Conservation (phyloP, 2,888 invertebrate genomes). For the Molorchus minor region DNA sequence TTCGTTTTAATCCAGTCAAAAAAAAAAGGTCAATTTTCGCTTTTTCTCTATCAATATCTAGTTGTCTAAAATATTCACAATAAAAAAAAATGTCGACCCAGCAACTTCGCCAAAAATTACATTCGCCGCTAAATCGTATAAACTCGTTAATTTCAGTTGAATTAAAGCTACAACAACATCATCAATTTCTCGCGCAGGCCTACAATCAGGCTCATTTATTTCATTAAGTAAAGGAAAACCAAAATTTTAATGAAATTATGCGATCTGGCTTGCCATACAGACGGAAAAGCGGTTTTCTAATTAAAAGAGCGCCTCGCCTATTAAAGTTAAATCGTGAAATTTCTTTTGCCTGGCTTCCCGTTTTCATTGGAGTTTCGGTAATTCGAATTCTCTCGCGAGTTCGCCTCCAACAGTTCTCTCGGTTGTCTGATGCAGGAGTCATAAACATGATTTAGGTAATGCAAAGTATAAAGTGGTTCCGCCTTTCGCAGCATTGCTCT, state of each 20-base stretch:
- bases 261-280: constrained; percentile 5
- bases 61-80: no score
- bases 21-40: no score
- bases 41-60: no score
- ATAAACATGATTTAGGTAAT: constrained; percentile 16
- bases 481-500: no score
- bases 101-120: no score
- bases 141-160: no score
- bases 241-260: constrained; percentile 18
- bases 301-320: constrained; percentile 25
- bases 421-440: constrained; percentile 4
- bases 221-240: constrained; percentile 9
- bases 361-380: background rate
- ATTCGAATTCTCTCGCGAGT: background rate
- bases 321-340: constrained; percentile 28
- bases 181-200: background rate
- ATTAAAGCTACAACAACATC: constrained; percentile 9
- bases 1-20: no score
- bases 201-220: constrained; percentile 2
- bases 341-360: constrained; percentile 8
- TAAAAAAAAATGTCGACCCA: no score
- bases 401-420: background rate
- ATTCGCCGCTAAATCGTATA: no score
- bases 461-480: no score
- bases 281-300: constrained; percentile 25